Base-by-base conservation (phyloP, 1,140 invertebrate species). In the Drosophila grimshawi region DNA sequence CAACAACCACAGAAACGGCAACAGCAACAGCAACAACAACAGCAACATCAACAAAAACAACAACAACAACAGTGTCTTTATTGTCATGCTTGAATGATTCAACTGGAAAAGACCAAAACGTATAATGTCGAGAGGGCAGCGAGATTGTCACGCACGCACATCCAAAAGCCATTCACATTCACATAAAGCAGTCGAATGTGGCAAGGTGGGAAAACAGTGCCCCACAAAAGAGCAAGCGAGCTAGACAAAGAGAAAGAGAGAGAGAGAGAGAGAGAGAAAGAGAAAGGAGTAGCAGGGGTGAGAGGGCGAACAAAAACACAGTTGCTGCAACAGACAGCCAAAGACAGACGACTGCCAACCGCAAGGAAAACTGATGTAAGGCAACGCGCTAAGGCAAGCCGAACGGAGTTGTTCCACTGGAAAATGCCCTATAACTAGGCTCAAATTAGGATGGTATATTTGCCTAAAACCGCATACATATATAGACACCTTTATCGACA, bases 21-120 rank as follows among this genome's bases (percentile, higher is more conserved):
- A 46, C 60, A 43, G 33, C 6, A 56, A 64, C 33, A 57, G 41
- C 19, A 19, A 41, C 39, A 45, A 46, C 41, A 59, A 67, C 75
- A 10, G 63, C 62, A 19, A 19, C 49, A 61, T 68, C 59, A 51
- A 82, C 68, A 51, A 76, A 52, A 57, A 48, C 61, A 74, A 82
- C 68, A 51, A 76, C 52, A 57, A 48, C 61, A 74, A 65, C 55
- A 80, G 75, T 19, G 76, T 80, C 63, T 71, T 86, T 88, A 82
- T 89, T 89, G 86, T 89, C 86, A 89, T 89, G 85, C 71, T 81
- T 89, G 74, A 89, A 89, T 89, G 85, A 89, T 89, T 75, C 78
- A 88, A 88, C 83, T 82, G 80, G 76, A 89, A 88, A 71, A 72
- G 62, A 62, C 64, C 61, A 61, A 64, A 37, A 68, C 39, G 43